Conservation (phyloP, 2,888 invertebrate species). For the Drosophila nr. medialis region DNA sequence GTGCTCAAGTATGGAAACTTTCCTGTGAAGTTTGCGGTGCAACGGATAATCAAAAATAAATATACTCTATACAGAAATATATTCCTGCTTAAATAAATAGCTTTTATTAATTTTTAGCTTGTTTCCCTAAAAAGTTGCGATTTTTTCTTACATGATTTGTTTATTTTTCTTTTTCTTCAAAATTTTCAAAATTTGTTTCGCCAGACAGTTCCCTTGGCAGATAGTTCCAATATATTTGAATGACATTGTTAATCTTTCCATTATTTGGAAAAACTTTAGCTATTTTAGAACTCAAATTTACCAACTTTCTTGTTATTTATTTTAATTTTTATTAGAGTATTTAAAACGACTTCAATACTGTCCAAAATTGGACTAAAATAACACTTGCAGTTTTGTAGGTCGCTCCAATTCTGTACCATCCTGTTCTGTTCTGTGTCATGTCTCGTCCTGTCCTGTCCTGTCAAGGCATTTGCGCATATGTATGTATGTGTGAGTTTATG, state of each 20-base stretch:
- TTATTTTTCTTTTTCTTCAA: not conserved
- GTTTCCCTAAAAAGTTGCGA: not conserved
- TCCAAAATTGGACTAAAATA: conserved; percentile 20
- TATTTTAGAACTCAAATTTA: not conserved
- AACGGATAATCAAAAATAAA: not conserved
- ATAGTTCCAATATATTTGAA: not conserved
- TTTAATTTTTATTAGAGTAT: conserved; percentile 28
- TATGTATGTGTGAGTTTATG: conserved; percentile 13
- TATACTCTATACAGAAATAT: conserved; percentile 4
- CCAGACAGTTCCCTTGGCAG: not conserved
- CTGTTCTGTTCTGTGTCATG: conserved; percentile 12
- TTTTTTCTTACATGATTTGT: not conserved
- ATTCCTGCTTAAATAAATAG: not conserved
- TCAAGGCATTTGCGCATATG: conserved; percentile 23
- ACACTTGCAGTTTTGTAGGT: conserved; percentile 65
- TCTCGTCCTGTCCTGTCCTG: conserved; percentile 31
- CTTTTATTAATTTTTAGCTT: not conserved
- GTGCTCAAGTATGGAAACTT: conserved; percentile 38
- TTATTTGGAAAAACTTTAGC: not conserved
- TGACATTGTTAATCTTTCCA: not conserved
- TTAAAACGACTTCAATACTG: not conserved
- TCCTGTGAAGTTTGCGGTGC: conserved; percentile 19
- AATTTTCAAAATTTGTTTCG: not conserved
- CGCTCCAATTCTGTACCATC: conserved; percentile 13
- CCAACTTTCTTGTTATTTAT: not conserved